Percentiles rank a stretch among this genome's conserved stretches.
phyloP scores from a whole-genome alignment of 2,888 invertebrate species.

The Lamellibrachia satsuma region DNA sequence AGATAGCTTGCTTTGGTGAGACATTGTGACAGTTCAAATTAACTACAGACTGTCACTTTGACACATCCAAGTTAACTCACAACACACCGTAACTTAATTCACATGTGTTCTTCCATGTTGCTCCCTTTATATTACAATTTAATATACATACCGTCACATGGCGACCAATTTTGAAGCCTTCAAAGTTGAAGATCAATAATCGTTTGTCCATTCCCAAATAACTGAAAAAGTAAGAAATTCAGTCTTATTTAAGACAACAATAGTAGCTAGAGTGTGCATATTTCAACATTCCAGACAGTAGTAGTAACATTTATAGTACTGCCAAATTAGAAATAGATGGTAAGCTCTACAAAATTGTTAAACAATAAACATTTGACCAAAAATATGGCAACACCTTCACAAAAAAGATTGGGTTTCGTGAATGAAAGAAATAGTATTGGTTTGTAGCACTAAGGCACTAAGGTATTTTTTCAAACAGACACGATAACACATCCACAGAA shows the following conservation, averaged over 20 bases:
- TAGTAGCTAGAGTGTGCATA: too few relatives aligned
- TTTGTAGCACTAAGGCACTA: background rate
- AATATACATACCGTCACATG: constrained; percentile 41
- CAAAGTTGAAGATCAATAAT: constrained; percentile 51
- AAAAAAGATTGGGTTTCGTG: too few relatives aligned
- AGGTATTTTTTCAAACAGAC: background rate
- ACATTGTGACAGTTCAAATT: too few relatives aligned
- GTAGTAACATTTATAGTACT: too few relatives aligned
- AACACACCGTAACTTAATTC: background rate
- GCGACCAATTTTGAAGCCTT: constrained; percentile 51
- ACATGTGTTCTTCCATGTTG: background rate
- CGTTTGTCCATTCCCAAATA: constrained; percentile 51
- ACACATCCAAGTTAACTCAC: too few relatives aligned
- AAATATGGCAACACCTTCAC: too few relatives aligned
- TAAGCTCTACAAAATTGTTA: too few relatives aligned
- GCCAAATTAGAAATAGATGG: too few relatives aligned
- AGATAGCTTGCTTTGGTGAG: too few relatives aligned
- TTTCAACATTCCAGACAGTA: too few relatives aligned
- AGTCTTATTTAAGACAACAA: too few relatives aligned
- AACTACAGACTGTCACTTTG: too few relatives aligned
- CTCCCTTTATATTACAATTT: background rate
- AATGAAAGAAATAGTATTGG: background rate
- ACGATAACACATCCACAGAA: background rate
- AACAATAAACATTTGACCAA: background rate
- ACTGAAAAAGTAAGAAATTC: constrained; percentile 39